A percentile compares a stretch with the other conserved stretches of the same genome.
These are phyloP conservation scores for Aporophyla lueneburgensis DNA, from an alignment of 2,888 invertebrate genomes.

Conservation along the genomic window DNA sequence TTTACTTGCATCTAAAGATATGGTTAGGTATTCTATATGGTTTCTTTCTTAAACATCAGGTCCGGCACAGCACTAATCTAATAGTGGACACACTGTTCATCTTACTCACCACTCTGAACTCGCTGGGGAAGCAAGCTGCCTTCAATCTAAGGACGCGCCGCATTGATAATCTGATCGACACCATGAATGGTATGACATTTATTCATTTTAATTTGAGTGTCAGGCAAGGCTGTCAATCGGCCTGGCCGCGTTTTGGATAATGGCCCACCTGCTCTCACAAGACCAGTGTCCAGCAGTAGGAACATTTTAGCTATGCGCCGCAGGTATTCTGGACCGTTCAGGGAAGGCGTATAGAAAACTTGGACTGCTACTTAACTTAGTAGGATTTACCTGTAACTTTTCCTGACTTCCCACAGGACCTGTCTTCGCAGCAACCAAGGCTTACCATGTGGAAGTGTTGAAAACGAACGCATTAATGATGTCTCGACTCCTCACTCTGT, in stretches of 20 bases:
- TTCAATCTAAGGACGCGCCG: constrained; percentile 78
- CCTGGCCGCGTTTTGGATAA: too few relatives aligned
- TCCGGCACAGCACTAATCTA: constrained; percentile 77
- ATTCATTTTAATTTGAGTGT: too few relatives aligned
- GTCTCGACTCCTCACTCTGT: constrained; percentile 76
- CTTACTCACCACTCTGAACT: constrained; percentile 81
- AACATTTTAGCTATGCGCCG: too few relatives aligned
- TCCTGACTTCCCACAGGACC: constrained; percentile 68
- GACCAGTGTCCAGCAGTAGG: too few relatives aligned
- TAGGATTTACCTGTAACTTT: too few relatives aligned
- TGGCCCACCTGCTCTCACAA: too few relatives aligned
- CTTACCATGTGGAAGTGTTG: constrained; percentile 74
- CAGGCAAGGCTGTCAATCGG: too few relatives aligned
- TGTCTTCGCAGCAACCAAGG: constrained; percentile 73
- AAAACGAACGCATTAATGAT: constrained; percentile 75
- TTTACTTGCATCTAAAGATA: background rate
- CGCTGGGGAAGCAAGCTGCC: constrained; percentile 79
- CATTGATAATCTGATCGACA: constrained; percentile 76
- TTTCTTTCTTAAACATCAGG: constrained; percentile 66
- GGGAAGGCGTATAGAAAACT: background rate
- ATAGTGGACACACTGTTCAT: constrained; percentile 83
- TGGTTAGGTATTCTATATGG: too few relatives aligned
- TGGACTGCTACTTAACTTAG: background rate
- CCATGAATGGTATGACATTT: constrained; percentile 74
- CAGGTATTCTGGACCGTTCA: too few relatives aligned